These are phyloP conservation scores for Amblyopsis rosae DNA, from an alignment of 2,113 vertebrate genomes.

Conservation along the genomic window DNA sequence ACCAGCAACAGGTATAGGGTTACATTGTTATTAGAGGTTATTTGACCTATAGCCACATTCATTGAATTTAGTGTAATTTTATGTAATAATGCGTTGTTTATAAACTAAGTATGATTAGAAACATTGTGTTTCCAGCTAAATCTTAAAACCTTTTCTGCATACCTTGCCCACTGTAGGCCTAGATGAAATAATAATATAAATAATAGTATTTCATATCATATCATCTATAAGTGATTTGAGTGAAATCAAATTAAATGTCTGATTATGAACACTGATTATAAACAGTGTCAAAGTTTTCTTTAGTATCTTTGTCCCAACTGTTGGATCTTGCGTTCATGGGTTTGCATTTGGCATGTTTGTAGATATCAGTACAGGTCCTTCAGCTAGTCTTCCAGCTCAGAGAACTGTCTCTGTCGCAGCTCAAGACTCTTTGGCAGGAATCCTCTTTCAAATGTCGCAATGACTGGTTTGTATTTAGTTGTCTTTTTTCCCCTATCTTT, in stretches of 20 bases:
- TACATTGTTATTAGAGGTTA: background rate
- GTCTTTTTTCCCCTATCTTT: background rate
- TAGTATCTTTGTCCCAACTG: too few relatives aligned
- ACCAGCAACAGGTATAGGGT: constrained; percentile 67
- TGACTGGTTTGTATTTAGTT: constrained; percentile 75
- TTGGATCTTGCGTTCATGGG: too few relatives aligned
- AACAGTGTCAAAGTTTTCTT: too few relatives aligned
- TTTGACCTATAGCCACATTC: background rate
- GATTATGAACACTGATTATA: too few relatives aligned
- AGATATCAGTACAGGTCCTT: constrained; percentile 79
- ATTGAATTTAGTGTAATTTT: background rate
- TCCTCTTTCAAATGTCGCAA: constrained; percentile 81
- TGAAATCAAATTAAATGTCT: too few relatives aligned
- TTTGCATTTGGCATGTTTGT: constrained; percentile 12
- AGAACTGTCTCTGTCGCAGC: constrained; percentile 66
- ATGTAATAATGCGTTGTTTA: background rate
- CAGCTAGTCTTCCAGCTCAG: constrained; percentile 79
- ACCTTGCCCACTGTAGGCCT: background rate
- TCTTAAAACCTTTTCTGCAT: background rate
- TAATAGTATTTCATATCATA: too few relatives aligned
- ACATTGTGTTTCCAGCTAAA: background rate
- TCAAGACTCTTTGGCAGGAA: constrained; percentile 76
- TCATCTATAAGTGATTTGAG: too few relatives aligned
- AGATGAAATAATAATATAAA: background rate
- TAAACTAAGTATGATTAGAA: background rate